phyloP scores from a whole-genome alignment of 1,140 invertebrate species.

The Gyrodactylus bullatarudis region DNA sequence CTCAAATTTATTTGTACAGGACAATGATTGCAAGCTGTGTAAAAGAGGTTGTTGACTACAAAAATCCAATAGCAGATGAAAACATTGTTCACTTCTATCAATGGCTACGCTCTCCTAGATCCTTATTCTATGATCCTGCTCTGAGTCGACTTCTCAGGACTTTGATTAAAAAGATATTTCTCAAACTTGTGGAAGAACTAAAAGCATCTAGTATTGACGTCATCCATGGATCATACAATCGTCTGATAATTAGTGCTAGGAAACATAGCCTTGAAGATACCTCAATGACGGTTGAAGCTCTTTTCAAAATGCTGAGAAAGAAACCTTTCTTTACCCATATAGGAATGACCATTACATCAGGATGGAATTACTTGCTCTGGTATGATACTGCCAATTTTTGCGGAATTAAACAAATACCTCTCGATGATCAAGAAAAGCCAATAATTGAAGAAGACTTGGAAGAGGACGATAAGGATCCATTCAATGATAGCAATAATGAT shows the following conservation, averaged over 20 bases:
- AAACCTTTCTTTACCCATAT: not conserved
- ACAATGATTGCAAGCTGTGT: not conserved
- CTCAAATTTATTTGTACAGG: not conserved
- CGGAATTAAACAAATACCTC: conserved; percentile 3
- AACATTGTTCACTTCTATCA: not conserved
- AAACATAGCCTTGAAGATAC: not conserved
- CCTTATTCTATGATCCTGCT: conserved; percentile 3
- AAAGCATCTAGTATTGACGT: not conserved
- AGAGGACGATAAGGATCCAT: not conserved
- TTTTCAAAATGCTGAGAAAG: not conserved
- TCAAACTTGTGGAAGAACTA: conserved; percentile 1
- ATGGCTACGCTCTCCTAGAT: not conserved
- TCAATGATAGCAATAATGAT: not conserved
- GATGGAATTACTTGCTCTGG: conserved; percentile 2
- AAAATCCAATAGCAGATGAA: conserved; percentile 5
- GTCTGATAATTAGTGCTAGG: not conserved
- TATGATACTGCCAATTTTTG: not conserved
- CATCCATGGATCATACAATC: not conserved
- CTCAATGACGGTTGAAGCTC: not conserved
- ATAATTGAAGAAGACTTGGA: not conserved
- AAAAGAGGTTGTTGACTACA: not conserved
- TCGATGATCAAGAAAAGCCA: not conserved
- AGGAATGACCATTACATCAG: not conserved
- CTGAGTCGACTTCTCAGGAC: not conserved
- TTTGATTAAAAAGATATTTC: not conserved